Evolutionary conservation across 1,140 invertebrate species (phyloP).

Genomic region (Gryllus bimaculatus): DNA sequence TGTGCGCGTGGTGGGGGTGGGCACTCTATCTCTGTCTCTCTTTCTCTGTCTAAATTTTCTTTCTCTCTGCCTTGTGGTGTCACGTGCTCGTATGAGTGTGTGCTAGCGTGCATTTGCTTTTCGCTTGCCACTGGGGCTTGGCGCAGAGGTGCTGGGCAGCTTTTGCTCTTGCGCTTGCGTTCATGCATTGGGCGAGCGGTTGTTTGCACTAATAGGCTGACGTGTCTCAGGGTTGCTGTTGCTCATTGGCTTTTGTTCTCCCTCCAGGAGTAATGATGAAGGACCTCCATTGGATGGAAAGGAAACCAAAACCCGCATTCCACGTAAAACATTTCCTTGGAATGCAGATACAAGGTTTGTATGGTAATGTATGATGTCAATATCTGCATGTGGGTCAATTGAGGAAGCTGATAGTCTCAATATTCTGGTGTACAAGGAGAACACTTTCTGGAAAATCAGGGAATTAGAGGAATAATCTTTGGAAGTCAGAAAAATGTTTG

Average conservation of each 20-base stretch:
- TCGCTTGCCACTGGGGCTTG: not conserved
- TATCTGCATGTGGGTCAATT: no score
- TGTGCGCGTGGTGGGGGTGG: not conserved
- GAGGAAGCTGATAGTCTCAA: no score
- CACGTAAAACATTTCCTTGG: not conserved
- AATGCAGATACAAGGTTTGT: not conserved
- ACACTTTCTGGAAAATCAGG: no score
- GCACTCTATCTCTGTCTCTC: not conserved
- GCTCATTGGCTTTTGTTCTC: not conserved
- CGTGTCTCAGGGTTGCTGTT: not conserved
- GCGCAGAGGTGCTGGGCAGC: not conserved
- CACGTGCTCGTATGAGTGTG: not conserved
- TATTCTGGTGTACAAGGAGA: no score
- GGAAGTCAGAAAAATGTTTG: no score
- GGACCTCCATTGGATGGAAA: not conserved
- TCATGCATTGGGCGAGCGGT: not conserved
- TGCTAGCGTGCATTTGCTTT: not conserved
- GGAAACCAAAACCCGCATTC: not conserved
- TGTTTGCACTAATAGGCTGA: not conserved
- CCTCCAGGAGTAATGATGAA: not conserved
- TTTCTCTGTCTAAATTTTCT: not conserved
- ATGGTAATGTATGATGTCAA: not conserved
- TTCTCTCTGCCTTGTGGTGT: not conserved
- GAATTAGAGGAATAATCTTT: no score
- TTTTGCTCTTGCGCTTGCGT: not conserved